Percentiles rank a stretch among this genome's conserved stretches.
Evolutionary conservation across 2,797 vertebrate species (phyloP).

Genomic region (Sphenopsis melanotis): DNA sequence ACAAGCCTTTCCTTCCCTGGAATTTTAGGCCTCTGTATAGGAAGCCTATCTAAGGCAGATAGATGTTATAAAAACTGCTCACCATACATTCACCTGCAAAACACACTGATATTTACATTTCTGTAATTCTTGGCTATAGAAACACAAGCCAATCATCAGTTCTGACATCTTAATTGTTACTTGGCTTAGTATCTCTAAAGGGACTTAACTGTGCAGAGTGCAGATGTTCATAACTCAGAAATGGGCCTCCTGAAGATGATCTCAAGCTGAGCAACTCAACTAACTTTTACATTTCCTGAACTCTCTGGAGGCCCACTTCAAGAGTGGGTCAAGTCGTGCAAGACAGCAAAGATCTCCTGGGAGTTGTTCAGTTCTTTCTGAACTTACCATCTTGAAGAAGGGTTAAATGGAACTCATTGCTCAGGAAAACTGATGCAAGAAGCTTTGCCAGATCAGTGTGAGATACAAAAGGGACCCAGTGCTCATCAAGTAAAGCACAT

Average conservation of each 20-base stretch:
- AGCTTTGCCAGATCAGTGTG: neutral
- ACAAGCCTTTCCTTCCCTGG: neutral
- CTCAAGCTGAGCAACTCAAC: neutral
- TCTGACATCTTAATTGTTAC: constrained; percentile 8
- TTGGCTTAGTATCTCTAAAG: neutral
- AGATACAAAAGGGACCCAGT: neutral
- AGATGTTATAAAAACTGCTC: neutral
- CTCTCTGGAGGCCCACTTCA: neutral
- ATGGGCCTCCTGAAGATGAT: neutral
- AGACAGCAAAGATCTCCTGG: neutral
- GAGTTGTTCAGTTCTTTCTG: neutral
- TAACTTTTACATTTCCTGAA: neutral
- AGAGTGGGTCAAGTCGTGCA: neutral
- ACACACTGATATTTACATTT: neutral
- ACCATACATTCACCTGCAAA: neutral
- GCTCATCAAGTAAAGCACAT: neutral
- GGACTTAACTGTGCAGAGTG: neutral
- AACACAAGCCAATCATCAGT: neutral
- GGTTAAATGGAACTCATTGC: neutral
- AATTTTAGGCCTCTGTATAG: neutral
- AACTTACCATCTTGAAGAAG: neutral
- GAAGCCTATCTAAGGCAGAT: neutral
- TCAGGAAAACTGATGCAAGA: neutral
- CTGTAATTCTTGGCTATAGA: neutral
- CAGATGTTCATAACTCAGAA: neutral